phyloP scores from a whole-genome alignment of 2,888 invertebrate species.

The Campoplex capitator region DNA sequence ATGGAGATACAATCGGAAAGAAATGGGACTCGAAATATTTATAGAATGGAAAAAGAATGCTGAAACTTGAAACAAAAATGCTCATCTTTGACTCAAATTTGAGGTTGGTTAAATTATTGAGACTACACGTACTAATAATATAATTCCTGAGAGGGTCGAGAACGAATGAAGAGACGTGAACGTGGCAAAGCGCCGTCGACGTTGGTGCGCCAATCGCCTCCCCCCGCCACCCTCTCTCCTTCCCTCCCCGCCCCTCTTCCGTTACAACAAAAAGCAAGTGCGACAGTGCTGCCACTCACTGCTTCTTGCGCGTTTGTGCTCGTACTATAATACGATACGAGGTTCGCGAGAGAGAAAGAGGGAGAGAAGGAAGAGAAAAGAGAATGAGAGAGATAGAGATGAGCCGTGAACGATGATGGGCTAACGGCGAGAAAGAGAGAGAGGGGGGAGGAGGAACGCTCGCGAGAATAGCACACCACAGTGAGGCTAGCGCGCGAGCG shows the following conservation, averaged over 20 bases:
- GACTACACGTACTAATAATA: slow-evolving; percentile 25
- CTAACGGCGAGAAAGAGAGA: slow-evolving; percentile 25
- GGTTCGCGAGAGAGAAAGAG: slow-evolving; percentile 25
- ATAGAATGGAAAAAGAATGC: neutral
- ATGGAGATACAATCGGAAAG: neutral
- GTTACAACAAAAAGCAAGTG: slow-evolving; percentile 26
- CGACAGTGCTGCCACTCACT: slow-evolving; percentile 44
- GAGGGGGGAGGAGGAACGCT: slow-evolving; percentile 83
- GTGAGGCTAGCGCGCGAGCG: slow-evolving; percentile 71
- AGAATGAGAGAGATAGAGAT: neutral
- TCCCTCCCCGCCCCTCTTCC: neutral
- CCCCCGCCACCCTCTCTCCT: neutral
- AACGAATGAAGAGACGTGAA: slow-evolving; percentile 64
- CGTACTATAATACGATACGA: slow-evolving; percentile 17
- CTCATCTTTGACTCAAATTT: neutral
- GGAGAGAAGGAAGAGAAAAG: neutral
- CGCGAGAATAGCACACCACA: slow-evolving; percentile 80
- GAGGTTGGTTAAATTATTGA: slow-evolving; percentile 9
- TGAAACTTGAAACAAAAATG: neutral
- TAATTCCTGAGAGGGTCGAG: slow-evolving; percentile 20
- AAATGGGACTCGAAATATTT: neutral
- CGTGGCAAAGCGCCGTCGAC: slow-evolving; percentile 57
- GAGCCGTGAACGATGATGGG: slow-evolving; percentile 9
- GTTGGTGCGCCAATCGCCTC: slow-evolving; percentile 16
- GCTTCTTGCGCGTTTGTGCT: slow-evolving; percentile 17